phyloP scores from a whole-genome alignment of 2,797 vertebrate species.

The Liparis tanakae region DNA sequence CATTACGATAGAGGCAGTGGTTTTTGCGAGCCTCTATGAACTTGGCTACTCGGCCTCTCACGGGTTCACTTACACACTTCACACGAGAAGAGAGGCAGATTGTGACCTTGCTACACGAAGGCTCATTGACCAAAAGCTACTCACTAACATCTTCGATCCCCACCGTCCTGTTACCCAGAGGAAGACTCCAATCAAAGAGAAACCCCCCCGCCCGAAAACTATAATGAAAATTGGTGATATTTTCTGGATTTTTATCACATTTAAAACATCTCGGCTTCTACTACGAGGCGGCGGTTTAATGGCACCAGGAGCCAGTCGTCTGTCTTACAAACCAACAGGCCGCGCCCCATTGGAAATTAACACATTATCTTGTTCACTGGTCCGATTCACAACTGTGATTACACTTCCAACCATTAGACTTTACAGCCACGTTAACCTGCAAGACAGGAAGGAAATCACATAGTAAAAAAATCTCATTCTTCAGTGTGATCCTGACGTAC shows the following conservation, averaged over 20 bases:
- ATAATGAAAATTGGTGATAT: conserved; percentile 10
- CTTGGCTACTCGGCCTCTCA: conserved; percentile 67
- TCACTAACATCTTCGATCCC: conserved; percentile 69
- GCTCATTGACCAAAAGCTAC: conserved; percentile 79
- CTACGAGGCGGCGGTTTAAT: conserved; percentile 53
- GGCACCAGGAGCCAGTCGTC: conserved; percentile 46
- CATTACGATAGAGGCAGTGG: conserved; percentile 47
- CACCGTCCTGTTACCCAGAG: conserved; percentile 64
- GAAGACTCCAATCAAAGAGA: conserved; percentile 54
- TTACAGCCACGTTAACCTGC: conserved; percentile 74
- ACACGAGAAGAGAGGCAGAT: conserved; percentile 75
- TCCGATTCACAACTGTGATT: conserved; percentile 79
- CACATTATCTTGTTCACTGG: conserved; percentile 83
- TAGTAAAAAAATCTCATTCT: conserved; percentile 61
- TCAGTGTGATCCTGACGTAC: conserved; percentile 48
- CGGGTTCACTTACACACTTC: conserved; percentile 81
- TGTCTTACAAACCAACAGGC: conserved; percentile 76
- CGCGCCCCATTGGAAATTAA: conserved; percentile 71
- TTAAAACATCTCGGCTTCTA: conserved; percentile 48
- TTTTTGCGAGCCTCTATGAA: conserved; percentile 53
- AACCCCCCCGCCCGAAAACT: background rate
- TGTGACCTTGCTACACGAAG: conserved; percentile 74
- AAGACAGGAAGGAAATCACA: conserved; percentile 47
- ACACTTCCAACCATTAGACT: conserved; percentile 76
- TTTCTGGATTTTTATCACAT: conserved; percentile 39